phyloP scores from a whole-genome alignment of 2,888 invertebrate genomes.

The Molorchus minor region DNA sequence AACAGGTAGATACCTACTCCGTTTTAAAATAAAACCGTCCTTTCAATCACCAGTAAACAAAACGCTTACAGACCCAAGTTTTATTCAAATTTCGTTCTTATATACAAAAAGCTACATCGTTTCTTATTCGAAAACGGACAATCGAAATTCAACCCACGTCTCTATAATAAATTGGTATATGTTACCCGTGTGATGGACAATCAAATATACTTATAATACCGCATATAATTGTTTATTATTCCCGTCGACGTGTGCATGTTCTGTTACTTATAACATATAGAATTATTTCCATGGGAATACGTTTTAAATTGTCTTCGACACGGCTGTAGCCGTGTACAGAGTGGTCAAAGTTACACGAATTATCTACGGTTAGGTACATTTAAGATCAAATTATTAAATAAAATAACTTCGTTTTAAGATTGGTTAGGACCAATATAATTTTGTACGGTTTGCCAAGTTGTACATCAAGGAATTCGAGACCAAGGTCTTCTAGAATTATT shows the following conservation, averaged over 20 bases:
- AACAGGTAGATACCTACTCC: no score
- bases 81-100: slow-evolving; percentile 15
- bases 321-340: slow-evolving; percentile 31
- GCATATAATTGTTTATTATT: slow-evolving; percentile 53
- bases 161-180: slow-evolving; percentile 50
- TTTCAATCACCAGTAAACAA: background rate
- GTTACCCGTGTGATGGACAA: slow-evolving; percentile 51
- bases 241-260: slow-evolving; percentile 47
- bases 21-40: no score
- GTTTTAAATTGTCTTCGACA: slow-evolving; percentile 42
- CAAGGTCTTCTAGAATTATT: no score
- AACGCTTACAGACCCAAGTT: background rate
- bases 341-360: no score
- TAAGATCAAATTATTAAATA: no score
- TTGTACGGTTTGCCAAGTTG: no score
- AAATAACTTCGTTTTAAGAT: no score
- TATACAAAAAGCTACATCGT: slow-evolving; percentile 11
- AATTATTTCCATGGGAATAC: slow-evolving; percentile 55
- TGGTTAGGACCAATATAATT: no score
- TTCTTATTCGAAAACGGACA: no score
- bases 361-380: no score
- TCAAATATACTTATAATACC: slow-evolving; percentile 48
- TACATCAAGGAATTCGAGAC: no score
- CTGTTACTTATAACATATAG: slow-evolving; percentile 56
- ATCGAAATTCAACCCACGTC: slow-evolving; percentile 49